Evolutionary conservation across 2,113 vertebrate genomes (phyloP).

Genomic region (Ochotona princeps): DNA sequence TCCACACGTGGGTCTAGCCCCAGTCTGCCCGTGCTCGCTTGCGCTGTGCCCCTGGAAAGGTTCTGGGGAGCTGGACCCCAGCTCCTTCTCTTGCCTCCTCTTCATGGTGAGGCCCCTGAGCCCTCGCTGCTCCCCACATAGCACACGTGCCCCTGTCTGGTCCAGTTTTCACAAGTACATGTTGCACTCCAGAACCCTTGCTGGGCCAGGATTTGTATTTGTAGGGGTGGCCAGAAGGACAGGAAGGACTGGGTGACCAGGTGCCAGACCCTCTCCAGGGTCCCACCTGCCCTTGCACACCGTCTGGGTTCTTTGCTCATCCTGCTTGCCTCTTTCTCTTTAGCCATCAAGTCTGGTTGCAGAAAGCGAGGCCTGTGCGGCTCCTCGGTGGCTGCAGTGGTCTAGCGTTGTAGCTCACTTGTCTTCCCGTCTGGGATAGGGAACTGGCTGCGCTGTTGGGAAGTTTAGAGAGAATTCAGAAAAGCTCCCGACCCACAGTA

Average conservation of each 20-base stretch:
- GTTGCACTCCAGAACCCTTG: background rate
- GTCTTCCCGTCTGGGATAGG: background rate
- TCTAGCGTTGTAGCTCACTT: too few relatives aligned
- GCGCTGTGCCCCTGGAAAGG: too few relatives aligned
- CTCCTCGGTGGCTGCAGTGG: too few relatives aligned
- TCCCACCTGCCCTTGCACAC: background rate
- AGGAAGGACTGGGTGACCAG: background rate
- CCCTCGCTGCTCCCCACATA: accelerated
- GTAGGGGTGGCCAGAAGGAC: background rate
- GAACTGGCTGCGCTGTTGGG: background rate
- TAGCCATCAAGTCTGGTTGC: background rate
- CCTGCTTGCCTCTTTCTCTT: background rate
- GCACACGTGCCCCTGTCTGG: background rate
- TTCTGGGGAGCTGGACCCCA: accelerated
- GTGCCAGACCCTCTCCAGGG: background rate
- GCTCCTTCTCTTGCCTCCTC: background rate
- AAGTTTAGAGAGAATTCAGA: background rate
- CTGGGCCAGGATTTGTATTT: background rate
- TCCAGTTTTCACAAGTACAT: background rate
- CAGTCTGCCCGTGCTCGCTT: too few relatives aligned
- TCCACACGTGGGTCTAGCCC: background rate
- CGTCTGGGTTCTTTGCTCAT: background rate
- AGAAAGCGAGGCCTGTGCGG: background rate
- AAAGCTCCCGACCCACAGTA: background rate
- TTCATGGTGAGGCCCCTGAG: background rate